Percentiles rank a stretch among this genome's conserved stretches.
Evolutionary conservation across 2,113 vertebrate species (phyloP).

Genomic region (Zosterops borbonicus): DNA sequence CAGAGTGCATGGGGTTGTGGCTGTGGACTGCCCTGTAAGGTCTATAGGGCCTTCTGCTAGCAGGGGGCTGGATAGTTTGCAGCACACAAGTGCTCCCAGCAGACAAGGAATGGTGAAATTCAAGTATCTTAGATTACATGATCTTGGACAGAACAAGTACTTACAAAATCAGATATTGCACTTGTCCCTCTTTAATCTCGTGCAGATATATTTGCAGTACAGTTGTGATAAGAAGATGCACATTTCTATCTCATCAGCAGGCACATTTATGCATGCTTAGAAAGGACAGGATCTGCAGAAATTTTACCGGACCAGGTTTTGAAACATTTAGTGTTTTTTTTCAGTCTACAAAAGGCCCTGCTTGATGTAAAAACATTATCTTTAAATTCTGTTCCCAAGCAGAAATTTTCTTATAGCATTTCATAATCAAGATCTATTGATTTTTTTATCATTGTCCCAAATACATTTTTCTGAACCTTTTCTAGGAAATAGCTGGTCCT

Average conservation of each 20-base stretch:
- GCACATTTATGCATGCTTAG: neutral
- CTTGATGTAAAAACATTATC: neutral
- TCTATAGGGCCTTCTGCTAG: neutral
- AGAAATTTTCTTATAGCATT: neutral
- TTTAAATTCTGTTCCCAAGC: neutral
- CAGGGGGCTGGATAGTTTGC: neutral
- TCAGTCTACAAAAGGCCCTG: neutral
- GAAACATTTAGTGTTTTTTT: neutral
- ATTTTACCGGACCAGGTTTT: neutral
- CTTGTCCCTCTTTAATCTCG: neutral
- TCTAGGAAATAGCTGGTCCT: neutral
- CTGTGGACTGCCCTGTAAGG: neutral
- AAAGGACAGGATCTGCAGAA: neutral
- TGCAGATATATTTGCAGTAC: neutral
- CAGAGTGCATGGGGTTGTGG: neutral
- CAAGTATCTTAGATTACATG: neutral
- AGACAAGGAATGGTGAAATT: neutral
- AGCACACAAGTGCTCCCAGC: neutral
- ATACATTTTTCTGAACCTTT: neutral
- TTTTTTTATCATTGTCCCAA: neutral
- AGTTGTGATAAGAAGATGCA: neutral
- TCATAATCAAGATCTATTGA: neutral
- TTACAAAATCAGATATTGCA: neutral
- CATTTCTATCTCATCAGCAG: neutral
- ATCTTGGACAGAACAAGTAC: neutral